Evolutionary conservation across 2,888 invertebrate genomes (phyloP).

Genomic region (Patella caerulea): DNA sequence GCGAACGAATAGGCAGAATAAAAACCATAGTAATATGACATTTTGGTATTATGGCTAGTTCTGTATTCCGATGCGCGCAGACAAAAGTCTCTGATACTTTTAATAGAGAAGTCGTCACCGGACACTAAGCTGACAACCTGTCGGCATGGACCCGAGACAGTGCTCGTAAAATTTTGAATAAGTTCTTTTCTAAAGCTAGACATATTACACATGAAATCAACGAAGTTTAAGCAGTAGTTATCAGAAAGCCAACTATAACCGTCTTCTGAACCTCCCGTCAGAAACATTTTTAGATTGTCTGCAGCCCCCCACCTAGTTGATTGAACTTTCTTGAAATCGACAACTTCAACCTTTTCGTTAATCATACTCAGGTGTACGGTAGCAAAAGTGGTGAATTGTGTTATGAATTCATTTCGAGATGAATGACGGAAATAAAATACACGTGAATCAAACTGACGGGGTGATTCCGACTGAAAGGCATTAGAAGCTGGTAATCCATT

Average conservation of each 20-base stretch:
- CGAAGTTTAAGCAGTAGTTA: conserved; percentile 19
- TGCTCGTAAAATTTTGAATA: conserved; percentile 4
- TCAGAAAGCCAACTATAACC: background rate
- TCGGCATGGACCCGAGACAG: background rate
- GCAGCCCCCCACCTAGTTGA: conserved; percentile 20
- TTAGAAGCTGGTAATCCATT: background rate
- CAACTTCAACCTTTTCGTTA: background rate
- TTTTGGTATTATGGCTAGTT: background rate
- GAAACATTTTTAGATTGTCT: conserved; percentile 8
- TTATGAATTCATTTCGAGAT: background rate
- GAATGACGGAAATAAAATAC: background rate
- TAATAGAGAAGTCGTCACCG: background rate
- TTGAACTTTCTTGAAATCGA: conserved; percentile 21
- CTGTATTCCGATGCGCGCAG: background rate
- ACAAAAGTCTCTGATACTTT: background rate
- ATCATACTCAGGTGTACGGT: background rate
- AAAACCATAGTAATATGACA: conserved; percentile 7
- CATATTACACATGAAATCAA: conserved; percentile 21
- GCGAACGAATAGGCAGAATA: background rate
- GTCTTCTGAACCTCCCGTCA: background rate
- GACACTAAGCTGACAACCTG: background rate
- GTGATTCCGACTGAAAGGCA: background rate
- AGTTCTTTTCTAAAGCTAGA: conserved; percentile 13
- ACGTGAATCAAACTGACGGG: background rate
- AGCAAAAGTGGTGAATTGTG: conserved; percentile 5